A percentile compares a stretch with the other conserved stretches of the same genome.
phyloP scores from a whole-genome alignment of 1,140 invertebrate genomes.

The Ostrea denselamellosa region DNA sequence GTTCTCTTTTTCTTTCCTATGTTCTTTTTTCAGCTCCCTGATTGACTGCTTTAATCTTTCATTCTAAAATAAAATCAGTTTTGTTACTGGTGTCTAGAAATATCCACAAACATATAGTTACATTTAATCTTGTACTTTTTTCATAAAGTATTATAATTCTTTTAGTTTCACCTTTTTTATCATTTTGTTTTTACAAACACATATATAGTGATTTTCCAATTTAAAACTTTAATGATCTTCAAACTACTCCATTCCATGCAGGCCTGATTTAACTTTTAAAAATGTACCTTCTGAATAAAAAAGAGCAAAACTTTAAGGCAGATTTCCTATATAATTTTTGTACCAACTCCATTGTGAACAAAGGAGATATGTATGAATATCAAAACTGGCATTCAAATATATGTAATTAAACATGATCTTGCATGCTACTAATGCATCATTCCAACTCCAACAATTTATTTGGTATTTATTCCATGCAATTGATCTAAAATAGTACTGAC shows the following conservation, averaged over 20 bases:
- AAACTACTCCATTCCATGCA: too few species aligned
- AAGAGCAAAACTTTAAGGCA: too few species aligned
- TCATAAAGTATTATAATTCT: background rate
- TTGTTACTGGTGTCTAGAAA: background rate
- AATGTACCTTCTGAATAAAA: too few species aligned
- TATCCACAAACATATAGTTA: background rate
- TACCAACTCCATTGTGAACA: too few species aligned
- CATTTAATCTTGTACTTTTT: background rate
- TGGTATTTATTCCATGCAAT: background rate
- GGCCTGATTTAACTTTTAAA: too few species aligned
- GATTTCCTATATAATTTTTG: too few species aligned
- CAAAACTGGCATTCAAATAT: too few species aligned
- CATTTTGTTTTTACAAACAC: background rate
- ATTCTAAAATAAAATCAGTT: slow-evolving; percentile 63
- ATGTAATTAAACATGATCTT: background rate
- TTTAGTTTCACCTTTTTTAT: background rate
- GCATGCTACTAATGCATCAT: background rate
- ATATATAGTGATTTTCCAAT: too few species aligned
- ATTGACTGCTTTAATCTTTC: slow-evolving; percentile 73
- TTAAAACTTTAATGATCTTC: too few species aligned
- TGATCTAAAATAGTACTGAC: slow-evolving; percentile 56
- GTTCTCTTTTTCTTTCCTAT: slow-evolving; percentile 75
- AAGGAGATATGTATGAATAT: too few species aligned
- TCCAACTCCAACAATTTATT: background rate
- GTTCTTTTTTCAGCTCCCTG: slow-evolving; percentile 71